Conservation (phyloP, 2,113 vertebrate species). For the Calypte anna region DNA sequence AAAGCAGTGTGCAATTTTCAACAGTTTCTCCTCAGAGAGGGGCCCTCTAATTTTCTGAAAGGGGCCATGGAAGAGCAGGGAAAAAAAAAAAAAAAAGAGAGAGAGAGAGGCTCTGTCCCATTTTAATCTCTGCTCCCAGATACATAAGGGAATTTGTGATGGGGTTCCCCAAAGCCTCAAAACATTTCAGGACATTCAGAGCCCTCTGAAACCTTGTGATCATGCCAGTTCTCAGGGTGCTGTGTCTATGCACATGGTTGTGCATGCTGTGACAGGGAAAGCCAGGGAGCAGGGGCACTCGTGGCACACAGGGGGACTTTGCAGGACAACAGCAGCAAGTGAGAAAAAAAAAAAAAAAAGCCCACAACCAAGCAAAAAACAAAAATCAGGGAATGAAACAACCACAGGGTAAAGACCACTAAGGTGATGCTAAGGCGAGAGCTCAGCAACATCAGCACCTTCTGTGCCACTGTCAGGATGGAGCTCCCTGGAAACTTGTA, state of each 20-base stretch:
- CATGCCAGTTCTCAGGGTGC: neutral
- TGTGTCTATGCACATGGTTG: neutral
- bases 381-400: neutral
- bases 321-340: neutral
- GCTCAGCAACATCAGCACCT: neutral
- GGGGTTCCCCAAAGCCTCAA: slow-evolving; percentile 54
- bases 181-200: slow-evolving; percentile 41
- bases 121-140: slow-evolving; percentile 59
- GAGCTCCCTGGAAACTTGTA: neutral
- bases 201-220: slow-evolving; percentile 48
- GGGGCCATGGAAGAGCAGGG: slow-evolving; percentile 54
- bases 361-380: neutral
- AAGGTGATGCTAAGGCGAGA: neutral
- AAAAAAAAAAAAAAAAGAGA: neutral
- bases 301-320: neutral
- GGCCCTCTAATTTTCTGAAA: slow-evolving; percentile 75
- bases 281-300: neutral
- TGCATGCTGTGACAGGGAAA: neutral
- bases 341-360: too few relatives aligned
- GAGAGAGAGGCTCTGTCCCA: slow-evolving; percentile 16
- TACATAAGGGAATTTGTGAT: slow-evolving; percentile 36
- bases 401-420: neutral
- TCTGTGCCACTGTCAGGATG: fast-evolving
- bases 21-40: slow-evolving; percentile 68
- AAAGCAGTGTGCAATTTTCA: slow-evolving; percentile 71